phyloP scores from a whole-genome alignment of 2,797 vertebrate species.

The Danio jaintianensis region DNA sequence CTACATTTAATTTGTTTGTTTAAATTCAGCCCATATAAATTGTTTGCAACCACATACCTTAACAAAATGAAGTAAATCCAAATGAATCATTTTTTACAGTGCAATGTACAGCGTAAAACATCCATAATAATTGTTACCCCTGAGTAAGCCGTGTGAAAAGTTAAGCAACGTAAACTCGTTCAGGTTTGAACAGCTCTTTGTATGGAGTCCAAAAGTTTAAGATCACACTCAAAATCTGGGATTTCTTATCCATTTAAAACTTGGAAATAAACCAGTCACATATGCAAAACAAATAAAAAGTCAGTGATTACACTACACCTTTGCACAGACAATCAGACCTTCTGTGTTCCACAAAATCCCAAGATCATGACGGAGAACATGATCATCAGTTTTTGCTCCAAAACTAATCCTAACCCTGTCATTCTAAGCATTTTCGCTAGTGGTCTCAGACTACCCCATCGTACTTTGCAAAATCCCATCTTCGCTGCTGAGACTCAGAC shows the following conservation, averaged over 20 bases:
- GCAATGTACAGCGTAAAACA: too few species aligned
- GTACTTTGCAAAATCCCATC: conserved; percentile 21
- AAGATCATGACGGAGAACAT: background rate
- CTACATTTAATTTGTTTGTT: too few species aligned
- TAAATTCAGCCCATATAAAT: too few species aligned
- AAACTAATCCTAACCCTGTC: background rate
- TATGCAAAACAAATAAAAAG: background rate
- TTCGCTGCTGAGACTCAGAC: conserved; percentile 9
- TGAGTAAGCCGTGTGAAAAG: too few species aligned
- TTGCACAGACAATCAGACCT: background rate
- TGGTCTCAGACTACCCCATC: background rate
- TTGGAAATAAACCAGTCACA: background rate
- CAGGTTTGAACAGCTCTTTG: too few species aligned
- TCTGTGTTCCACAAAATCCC: background rate
- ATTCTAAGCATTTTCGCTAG: conserved; percentile 1
- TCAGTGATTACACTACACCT: background rate
- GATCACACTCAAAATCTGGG: background rate
- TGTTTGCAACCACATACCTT: too few species aligned
- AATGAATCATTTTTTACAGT: too few species aligned
- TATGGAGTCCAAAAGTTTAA: background rate
- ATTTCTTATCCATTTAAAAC: background rate
- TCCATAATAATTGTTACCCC: too few species aligned
- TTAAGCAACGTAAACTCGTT: too few species aligned
- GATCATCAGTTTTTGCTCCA: background rate
- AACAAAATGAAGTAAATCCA: too few species aligned